These are phyloP conservation scores for Patiria pectinifera DNA, from an alignment of 53 echinoderm and acorn worm species.

Conservation along the genomic window DNA sequence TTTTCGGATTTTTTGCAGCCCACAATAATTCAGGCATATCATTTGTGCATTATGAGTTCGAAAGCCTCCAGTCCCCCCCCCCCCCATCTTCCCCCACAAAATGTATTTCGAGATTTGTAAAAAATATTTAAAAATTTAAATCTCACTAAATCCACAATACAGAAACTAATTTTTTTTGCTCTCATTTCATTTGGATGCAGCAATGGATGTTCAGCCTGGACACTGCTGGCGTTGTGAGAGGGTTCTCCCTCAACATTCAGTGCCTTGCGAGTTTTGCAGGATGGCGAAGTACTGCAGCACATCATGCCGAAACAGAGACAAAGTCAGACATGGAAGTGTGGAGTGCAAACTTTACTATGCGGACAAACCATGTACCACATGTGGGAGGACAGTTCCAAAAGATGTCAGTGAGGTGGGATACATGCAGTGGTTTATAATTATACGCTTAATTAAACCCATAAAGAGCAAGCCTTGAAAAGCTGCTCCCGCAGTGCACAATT, in stretches of 20 bases:
- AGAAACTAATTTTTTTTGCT: no score
- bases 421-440: neutral
- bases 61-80: no score
- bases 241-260: neutral
- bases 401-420: neutral
- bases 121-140: no score
- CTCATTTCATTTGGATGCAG: neutral
- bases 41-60: no score
- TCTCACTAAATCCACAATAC: no score
- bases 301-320: neutral
- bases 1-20: no score
- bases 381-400: slow-evolving; percentile 21
- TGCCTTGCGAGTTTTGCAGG: slow-evolving; percentile 15
- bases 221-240: slow-evolving; percentile 64
- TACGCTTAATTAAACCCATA: no score
- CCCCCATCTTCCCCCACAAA: no score
- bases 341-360: slow-evolving; percentile 35
- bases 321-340: slow-evolving; percentile 9
- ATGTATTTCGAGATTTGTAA: no score
- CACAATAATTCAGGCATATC: no score
- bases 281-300: slow-evolving; percentile 25
- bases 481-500: no score
- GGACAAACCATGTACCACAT: neutral
- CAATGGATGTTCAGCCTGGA: slow-evolving; percentile 39
- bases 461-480: no score